Evolutionary conservation across 1,140 invertebrate species (phyloP), one percentile per base, ranked within the genome.

Genomic region (Drosophila quadrilineata): DNA sequence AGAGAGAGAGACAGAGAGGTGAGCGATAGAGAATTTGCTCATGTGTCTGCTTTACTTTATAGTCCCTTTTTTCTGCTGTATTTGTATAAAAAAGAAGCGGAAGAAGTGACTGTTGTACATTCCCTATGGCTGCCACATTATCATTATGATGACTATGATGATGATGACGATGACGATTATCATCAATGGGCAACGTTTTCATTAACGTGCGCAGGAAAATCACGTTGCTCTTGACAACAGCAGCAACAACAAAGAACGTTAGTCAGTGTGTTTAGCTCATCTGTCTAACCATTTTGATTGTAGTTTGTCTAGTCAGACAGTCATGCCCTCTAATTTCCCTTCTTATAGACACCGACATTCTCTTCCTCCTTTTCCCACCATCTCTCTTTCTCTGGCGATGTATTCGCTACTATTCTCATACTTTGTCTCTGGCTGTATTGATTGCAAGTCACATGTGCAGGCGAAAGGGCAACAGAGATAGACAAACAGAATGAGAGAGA

Each of bases 201-300:
- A 79, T 79, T 79, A 79, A 77, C 56, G 65, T 77, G 62, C 53
- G 65, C 75, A 77, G 60, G 60, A 70, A 79, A 79, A 79, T 80
- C 75, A 79, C 71, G 75, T 79, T 79, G 70, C 66, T 71, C 26
- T 8, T 41, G 66, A 40, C 36, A 58, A 43, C 26, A 52, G 41
- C 33, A 38, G 19, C 29, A 24, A 17, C 50, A 56, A 46, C 43
- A 66, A 41, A 43, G 35, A 48, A 16, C 52, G 38, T 57, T 45
- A 48, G 46, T 48, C 29, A 38, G 26, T 21, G 24, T 19, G 41
- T 22, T 26, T 26, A 31, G 21, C 2, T n/a, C 41, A 57, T 65
- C 19, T 29, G 40, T 71, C 62, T 71, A 59, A 59, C 62, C 46
- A 35, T 66, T 66, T 59, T 54, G 36, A 59, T 59, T 66, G 54